Conservation (phyloP, 2,113 vertebrate species). For the Anarhynchus alexandrinus region DNA sequence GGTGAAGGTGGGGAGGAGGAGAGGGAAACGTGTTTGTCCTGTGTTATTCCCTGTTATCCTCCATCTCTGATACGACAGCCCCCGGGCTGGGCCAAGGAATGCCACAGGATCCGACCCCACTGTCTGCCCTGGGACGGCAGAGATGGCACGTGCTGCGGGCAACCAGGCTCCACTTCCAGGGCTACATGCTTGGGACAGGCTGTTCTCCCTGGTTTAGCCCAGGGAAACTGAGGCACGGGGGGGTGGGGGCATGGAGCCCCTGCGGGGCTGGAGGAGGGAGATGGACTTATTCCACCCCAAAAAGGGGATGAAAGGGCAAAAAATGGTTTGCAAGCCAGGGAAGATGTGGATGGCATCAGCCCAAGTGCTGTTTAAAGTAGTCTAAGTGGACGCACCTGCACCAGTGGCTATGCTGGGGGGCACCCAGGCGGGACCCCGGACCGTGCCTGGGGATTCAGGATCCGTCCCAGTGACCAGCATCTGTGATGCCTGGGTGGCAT, state of each 20-base stretch:
- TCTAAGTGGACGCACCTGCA: not conserved
- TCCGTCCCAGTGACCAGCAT: not conserved
- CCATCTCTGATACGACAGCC: not conserved
- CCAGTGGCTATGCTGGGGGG: not conserved
- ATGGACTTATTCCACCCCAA: not conserved
- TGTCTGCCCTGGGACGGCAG: not conserved
- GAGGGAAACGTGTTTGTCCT: not conserved
- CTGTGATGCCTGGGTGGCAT: not conserved
- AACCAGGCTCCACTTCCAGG: not conserved
- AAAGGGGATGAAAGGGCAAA: not conserved
- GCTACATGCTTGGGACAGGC: not conserved
- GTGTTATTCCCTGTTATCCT: not conserved
- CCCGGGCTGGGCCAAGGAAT: not conserved
- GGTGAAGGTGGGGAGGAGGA: not conserved
- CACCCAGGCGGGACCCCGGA: not conserved
- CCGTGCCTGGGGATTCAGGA: rapidly evolving
- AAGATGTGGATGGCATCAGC: not conserved
- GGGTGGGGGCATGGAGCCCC: rapidly evolving
- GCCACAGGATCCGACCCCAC: not conserved
- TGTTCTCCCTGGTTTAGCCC: not conserved
- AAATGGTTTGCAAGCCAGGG: not conserved
- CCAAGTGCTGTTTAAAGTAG: not conserved
- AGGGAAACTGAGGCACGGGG: not conserved
- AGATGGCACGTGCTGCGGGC: not conserved
- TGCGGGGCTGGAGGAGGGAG: not conserved